Conservation (phyloP, 2,888 invertebrate species). For the Conops quadrifasciatus region DNA sequence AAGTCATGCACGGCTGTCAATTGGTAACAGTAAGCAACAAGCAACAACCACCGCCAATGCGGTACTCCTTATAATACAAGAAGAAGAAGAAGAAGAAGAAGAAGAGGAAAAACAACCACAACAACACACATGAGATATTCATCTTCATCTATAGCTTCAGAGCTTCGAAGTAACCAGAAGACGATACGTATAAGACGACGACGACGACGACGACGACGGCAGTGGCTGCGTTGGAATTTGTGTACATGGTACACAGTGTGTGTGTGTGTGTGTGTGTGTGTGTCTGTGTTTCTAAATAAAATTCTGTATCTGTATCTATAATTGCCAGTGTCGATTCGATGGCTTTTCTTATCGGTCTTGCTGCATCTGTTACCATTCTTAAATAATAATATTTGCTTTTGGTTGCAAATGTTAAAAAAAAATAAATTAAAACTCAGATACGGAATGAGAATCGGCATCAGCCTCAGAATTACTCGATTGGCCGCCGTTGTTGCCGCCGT, state of each 20-base stretch:
- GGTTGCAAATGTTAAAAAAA: slow-evolving; percentile 24
- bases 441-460: not conserved
- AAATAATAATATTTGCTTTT: slow-evolving; percentile 31
- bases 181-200: too few species aligned
- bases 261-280: not conserved
- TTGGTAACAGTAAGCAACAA: not conserved
- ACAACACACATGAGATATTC: slow-evolving; percentile 18
- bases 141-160: slow-evolving; percentile 10
- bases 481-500: not conserved
- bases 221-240: too few species aligned
- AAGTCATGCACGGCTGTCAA: slow-evolving; percentile 10
- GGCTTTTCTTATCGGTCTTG: too few species aligned
- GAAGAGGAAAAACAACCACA: slow-evolving; percentile 15
- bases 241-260: too few species aligned
- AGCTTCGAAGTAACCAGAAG: not conserved
- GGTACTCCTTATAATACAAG: not conserved
- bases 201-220: too few species aligned
- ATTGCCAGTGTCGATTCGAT: too few species aligned
- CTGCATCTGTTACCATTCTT: not conserved
- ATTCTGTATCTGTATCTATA: too few species aligned
- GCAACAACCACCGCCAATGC: not conserved
- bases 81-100: not conserved
- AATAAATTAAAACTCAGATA: slow-evolving; percentile 26
- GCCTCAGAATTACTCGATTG: slow-evolving; percentile 1
- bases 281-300: not conserved